phyloP scores from a whole-genome alignment of 1,140 invertebrate species.

The Globodera rostochiensis region DNA sequence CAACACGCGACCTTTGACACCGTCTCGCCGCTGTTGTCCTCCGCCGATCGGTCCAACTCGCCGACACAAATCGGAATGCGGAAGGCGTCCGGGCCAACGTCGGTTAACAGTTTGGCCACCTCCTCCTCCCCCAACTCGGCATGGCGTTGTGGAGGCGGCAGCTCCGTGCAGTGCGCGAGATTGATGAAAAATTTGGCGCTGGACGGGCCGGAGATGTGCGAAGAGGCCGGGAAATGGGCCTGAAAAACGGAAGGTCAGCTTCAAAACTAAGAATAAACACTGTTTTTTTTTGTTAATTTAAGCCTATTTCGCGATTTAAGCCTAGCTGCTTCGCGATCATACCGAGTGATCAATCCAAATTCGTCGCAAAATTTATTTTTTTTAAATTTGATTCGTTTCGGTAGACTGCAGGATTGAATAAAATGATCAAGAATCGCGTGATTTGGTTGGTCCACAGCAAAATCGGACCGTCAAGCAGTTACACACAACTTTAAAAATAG shows the following conservation, averaged over 20 bases:
- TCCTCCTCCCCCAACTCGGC: slow-evolving; percentile 36
- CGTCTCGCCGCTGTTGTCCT: slow-evolving; percentile 25
- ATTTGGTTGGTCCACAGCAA: too few species aligned
- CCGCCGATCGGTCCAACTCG: slow-evolving; percentile 29
- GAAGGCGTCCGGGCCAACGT: slow-evolving; percentile 26
- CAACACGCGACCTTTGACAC: slow-evolving; percentile 6
- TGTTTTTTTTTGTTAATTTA: too few species aligned
- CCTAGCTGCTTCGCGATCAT: too few species aligned
- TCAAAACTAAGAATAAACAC: too few species aligned
- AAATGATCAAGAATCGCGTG: too few species aligned
- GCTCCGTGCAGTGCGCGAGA: slow-evolving; percentile 37
- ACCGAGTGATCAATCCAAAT: too few species aligned
- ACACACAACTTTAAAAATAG: neutral
- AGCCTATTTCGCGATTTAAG: too few species aligned
- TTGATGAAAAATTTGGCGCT: slow-evolving; percentile 37
- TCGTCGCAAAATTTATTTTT: neutral
- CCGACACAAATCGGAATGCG: slow-evolving; percentile 39
- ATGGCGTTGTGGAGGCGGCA: slow-evolving; percentile 22
- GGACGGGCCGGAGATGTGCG: slow-evolving; percentile 12
- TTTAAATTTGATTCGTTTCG: neutral
- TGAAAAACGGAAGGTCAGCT: neutral
- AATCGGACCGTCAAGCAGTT: too few species aligned
- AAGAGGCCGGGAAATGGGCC: slow-evolving; percentile 18
- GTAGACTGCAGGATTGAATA: too few species aligned
- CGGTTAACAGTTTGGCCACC: slow-evolving; percentile 34